Percentiles rank a stretch among this genome's conserved stretches.
Evolutionary conservation across 2,113 vertebrate species (phyloP).

Genomic region (Amazona vittata): DNA sequence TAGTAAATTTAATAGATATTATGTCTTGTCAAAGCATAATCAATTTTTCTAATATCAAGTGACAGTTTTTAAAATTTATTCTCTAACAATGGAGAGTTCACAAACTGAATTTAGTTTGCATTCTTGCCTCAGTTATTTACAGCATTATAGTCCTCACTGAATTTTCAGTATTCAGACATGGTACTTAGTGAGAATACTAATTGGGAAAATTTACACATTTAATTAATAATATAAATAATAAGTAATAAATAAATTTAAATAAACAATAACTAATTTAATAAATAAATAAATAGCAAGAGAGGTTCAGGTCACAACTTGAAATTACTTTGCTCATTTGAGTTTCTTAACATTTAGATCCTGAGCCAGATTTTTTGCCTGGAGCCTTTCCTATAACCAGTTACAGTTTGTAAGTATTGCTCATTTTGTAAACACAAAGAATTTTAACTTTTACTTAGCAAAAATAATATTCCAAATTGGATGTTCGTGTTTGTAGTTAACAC

Average conservation of each 20-base stretch:
- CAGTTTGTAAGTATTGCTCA: background rate
- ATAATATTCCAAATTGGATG: background rate
- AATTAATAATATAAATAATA: background rate
- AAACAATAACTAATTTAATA: no score
- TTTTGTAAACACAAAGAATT: background rate
- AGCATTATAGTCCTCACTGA: background rate
- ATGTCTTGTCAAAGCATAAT: background rate
- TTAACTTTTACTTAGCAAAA: background rate
- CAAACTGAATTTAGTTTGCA: background rate
- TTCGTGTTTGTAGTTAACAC: background rate
- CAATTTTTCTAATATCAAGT: background rate
- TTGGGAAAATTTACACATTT: background rate
- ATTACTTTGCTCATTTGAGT: background rate
- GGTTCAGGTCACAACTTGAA: background rate
- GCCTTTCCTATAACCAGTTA: background rate
- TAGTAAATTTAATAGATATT: background rate
- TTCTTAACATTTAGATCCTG: background rate
- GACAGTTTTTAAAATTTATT: background rate
- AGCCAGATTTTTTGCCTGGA: background rate
- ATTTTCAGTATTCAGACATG: background rate
- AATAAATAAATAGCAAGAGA: background rate
- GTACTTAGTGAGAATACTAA: background rate
- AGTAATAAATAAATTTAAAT: no score
- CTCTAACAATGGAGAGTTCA: background rate
- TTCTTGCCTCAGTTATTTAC: background rate